Evolutionary conservation across 1,140 invertebrate species (phyloP).

Genomic region (Sitophilus oryzae): DNA sequence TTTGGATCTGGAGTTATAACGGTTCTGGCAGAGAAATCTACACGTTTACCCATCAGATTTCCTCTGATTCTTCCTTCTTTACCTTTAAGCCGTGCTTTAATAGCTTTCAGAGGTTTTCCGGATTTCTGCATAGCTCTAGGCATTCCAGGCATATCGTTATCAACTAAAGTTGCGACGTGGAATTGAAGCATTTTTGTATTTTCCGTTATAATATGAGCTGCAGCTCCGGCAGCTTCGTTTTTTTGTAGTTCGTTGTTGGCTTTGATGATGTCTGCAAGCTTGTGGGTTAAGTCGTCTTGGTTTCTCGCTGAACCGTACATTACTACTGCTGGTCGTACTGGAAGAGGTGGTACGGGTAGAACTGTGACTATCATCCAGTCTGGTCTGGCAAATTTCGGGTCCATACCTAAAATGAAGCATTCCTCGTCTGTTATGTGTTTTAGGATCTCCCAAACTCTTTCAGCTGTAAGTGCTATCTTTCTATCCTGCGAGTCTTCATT

Average conservation of each 20-base stretch:
- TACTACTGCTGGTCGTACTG: conserved; percentile 91
- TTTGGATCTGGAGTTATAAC: conserved; percentile 99
- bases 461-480: conserved; percentile 87
- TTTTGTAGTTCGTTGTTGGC: conserved; percentile 92
- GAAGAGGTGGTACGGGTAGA: conserved; percentile 91
- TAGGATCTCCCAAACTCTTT: conserved; percentile 93
- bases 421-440: conserved; percentile 98
- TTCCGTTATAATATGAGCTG: conserved; percentile 92
- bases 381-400: conserved; percentile 90
- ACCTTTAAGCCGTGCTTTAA: conserved; percentile 84
- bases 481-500: conserved; percentile 98
- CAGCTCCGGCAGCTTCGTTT: conserved; percentile 93
- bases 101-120: conserved; percentile 94
- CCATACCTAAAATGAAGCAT: conserved; percentile 86
- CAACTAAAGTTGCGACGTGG: conserved; percentile 94
- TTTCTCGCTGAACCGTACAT: conserved; percentile 99
- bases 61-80: conserved; percentile 98
- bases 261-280: conserved; percentile 97
- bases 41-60: conserved; percentile 99
- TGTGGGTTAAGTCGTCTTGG: conserved; percentile 98
- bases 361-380: conserved; percentile 99
- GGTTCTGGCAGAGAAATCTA: conserved; percentile 98
- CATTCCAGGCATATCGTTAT: conserved; percentile 98
- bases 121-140: conserved; percentile 98
- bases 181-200: conserved; percentile 98